Evolutionary conservation across 2,888 invertebrate species (phyloP), one percentile per base, ranked within the genome.

Genomic region (Agrochola circellaris): DNA sequence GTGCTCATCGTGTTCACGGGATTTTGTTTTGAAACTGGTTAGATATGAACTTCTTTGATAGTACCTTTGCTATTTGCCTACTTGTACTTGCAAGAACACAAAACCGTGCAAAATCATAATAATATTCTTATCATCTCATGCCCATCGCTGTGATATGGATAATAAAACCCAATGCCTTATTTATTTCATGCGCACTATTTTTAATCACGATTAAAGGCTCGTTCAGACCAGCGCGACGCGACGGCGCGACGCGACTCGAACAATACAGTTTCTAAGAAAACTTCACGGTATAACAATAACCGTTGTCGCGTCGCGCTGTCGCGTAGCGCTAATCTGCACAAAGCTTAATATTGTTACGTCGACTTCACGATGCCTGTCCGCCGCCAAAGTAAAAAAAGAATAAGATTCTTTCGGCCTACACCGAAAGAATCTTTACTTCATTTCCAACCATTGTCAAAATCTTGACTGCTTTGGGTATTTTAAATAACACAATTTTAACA

Each of bases 101-200:
- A 66, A 62, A 34, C 26, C 38, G 38, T 58, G 23, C 45, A 51
- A 42, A 66, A 20, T 56, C 5, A 30, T 65, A 26, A 42, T 15
- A 60, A 64, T 71, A 72, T 67, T 82, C 62, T 81, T 80, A 72
- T 81, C 45, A 79, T 60, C 65, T 78, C 77, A 74, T 81, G 81
- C 72, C 89, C 89, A 83, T 89, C 87, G 89, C 93, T 94, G 93
- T 94, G 94, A 94, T 94, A 93, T 90, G 84, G 89, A 90, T 93
- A 91, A 91, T 90, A 90, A 48, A 84, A 84, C 83, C 83, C 84
- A 82, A 89, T 91, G 93, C 92, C 92, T 93, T 93, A 91, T 88
- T 89, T 87, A 77, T 86, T 91, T 90, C 77, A 84, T 80, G 87
- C 85, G 83, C 85, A 87, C 82, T 88, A 83, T 79, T 81, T 77